Conservation (phyloP, 2,797 vertebrate species). For the Peromyscus eremicus region DNA sequence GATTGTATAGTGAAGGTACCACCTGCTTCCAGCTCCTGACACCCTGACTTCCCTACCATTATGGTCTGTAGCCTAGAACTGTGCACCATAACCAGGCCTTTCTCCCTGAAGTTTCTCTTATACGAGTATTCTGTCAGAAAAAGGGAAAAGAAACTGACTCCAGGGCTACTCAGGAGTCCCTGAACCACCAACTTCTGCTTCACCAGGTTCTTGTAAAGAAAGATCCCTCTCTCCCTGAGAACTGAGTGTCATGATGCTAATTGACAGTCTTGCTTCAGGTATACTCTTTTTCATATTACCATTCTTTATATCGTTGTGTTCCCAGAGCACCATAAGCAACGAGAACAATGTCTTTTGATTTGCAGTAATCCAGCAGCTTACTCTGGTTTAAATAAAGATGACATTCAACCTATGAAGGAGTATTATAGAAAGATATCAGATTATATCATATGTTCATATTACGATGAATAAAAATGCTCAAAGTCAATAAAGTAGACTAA, state of each 20-base stretch:
- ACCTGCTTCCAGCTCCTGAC: neutral
- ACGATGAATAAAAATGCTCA: neutral
- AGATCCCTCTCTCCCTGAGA: neutral
- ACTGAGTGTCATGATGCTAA: neutral
- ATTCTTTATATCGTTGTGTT: neutral
- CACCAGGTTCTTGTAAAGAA: neutral
- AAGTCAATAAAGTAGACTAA: neutral
- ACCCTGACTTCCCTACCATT: neutral
- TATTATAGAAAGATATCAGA: neutral
- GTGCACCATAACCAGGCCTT: rapidly evolving
- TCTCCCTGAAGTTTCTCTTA: neutral
- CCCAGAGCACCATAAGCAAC: conserved; percentile 73
- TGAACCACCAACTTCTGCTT: neutral
- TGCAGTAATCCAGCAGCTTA: conserved; percentile 82
- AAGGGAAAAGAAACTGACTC: neutral
- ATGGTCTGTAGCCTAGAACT: neutral
- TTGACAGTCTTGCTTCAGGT: neutral
- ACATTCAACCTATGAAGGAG: conserved; percentile 66
- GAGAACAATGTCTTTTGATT: conserved; percentile 76
- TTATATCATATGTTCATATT: neutral
- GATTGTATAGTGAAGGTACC: neutral
- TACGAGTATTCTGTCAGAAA: neutral
- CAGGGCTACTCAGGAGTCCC: neutral
- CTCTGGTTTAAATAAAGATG: conserved; percentile 79
- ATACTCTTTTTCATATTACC: conserved; percentile 32